Conservation (phyloP, 2,113 vertebrate genomes). For the Nothobranchius furzeri region DNA sequence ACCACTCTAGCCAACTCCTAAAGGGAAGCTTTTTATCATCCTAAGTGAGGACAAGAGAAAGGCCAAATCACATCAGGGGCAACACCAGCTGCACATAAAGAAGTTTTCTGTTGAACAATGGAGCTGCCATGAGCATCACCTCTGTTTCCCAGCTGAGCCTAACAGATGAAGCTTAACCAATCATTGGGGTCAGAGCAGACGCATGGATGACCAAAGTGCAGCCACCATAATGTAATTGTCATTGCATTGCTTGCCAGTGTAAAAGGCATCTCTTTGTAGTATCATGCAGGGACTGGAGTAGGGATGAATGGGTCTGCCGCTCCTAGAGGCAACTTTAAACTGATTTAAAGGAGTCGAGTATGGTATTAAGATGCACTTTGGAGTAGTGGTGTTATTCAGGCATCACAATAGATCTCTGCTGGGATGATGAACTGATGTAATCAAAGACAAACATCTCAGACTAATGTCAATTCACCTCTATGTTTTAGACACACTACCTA, state of each 20-base stretch:
- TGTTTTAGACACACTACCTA: constrained; percentile 32
- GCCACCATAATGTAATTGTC: constrained; percentile 80
- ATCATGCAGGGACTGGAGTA: constrained; percentile 64
- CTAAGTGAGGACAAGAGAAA: constrained; percentile 64
- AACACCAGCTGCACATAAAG: constrained; percentile 74
- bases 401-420: constrained; percentile 66
- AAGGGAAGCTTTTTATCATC: constrained; percentile 68
- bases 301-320: constrained; percentile 72
- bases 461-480: constrained; percentile 44
- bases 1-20: constrained; percentile 31
- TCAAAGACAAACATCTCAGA: constrained; percentile 59
- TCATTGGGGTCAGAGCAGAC: constrained; percentile 73
- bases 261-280: constrained; percentile 77
- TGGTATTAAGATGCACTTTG: constrained; percentile 79
- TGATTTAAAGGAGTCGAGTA: constrained; percentile 75
- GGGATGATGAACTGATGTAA: constrained; percentile 53
- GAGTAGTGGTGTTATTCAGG: constrained; percentile 71
- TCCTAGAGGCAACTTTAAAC: constrained; percentile 73
- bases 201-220: constrained; percentile 77
- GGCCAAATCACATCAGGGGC: constrained; percentile 78
- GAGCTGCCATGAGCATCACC: constrained; percentile 61
- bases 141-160: constrained; percentile 76
- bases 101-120: constrained; percentile 72
- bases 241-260: constrained; percentile 80
- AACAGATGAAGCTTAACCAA: constrained; percentile 65